Evolutionary conservation across 2,797 vertebrate species (phyloP).

Genomic region (Chloroceryle amazona): DNA sequence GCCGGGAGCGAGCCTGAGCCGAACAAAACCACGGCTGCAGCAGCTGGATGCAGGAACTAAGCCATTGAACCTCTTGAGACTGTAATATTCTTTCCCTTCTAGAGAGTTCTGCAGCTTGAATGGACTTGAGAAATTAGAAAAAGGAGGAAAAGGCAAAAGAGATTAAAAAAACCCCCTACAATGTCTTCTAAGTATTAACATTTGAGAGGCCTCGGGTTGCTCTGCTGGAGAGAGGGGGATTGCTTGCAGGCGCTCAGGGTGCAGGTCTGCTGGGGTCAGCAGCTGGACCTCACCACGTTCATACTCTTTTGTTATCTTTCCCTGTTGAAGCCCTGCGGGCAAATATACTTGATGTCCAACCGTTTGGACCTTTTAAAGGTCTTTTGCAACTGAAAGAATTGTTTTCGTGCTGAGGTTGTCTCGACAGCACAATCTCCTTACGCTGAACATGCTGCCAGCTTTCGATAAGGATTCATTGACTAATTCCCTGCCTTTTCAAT

Average conservation of each 20-base stretch:
- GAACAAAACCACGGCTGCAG: not conserved
- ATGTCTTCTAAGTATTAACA: not conserved
- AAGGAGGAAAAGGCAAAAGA: not conserved
- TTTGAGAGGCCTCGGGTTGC: not conserved
- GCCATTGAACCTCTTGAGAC: not conserved
- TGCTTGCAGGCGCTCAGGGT: not conserved
- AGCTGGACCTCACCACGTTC: not conserved
- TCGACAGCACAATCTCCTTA: not conserved
- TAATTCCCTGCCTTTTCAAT: not conserved
- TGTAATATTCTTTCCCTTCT: not conserved
- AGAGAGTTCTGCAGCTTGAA: not conserved
- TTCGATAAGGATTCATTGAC: not conserved
- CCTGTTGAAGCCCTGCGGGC: not conserved
- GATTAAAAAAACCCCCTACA: rapidly evolving
- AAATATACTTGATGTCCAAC: not conserved
- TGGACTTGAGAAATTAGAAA: not conserved
- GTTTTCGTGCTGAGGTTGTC: not conserved
- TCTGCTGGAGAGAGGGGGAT: not conserved
- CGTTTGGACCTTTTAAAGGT: no score
- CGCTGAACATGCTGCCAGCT: not conserved
- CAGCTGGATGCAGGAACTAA: not conserved
- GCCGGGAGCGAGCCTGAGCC: not conserved
- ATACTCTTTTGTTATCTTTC: not conserved
- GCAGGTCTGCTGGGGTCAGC: not conserved
- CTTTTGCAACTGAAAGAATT: no score